Percentiles rank a stretch among this genome's conserved stretches.
phyloP scores from a whole-genome alignment of 2,113 vertebrate species.

The Suricata suricatta region DNA sequence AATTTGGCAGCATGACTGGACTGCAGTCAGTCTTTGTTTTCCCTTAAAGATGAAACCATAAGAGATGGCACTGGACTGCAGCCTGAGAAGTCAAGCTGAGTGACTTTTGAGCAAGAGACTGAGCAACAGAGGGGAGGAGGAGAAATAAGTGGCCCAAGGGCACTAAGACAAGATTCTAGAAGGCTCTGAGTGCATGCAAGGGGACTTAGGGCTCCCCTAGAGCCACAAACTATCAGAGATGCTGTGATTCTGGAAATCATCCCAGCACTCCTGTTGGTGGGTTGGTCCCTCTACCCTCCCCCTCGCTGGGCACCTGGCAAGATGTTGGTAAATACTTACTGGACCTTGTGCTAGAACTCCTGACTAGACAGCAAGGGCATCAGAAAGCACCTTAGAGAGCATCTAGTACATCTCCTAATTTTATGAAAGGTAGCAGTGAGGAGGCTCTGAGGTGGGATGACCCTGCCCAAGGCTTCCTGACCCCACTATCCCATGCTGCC shows the following conservation, averaged over 20 bases:
- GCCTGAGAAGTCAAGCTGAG: background rate
- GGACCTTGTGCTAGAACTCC: background rate
- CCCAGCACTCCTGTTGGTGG: accelerated
- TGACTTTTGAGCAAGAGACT: background rate
- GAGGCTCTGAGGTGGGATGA: background rate
- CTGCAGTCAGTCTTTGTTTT: background rate
- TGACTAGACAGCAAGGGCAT: background rate
- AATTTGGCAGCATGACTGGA: background rate
- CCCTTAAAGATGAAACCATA: background rate
- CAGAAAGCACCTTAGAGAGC: background rate
- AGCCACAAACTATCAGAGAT: background rate
- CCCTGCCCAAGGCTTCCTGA: background rate
- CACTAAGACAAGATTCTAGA: background rate
- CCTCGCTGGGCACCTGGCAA: background rate
- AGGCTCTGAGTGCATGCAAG: background rate
- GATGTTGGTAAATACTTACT: background rate
- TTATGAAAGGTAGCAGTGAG: background rate
- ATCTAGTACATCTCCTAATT: background rate
- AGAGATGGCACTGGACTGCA: background rate
- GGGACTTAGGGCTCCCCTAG: background rate
- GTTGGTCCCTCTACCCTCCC: background rate
- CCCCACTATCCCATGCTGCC: background rate
- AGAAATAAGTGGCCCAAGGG: background rate
- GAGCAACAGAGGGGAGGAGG: background rate
- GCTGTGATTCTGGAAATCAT: background rate